These are phyloP conservation scores for Amblyopsis rosae DNA, from an alignment of 2,113 vertebrate genomes.

Conservation along the genomic window DNA sequence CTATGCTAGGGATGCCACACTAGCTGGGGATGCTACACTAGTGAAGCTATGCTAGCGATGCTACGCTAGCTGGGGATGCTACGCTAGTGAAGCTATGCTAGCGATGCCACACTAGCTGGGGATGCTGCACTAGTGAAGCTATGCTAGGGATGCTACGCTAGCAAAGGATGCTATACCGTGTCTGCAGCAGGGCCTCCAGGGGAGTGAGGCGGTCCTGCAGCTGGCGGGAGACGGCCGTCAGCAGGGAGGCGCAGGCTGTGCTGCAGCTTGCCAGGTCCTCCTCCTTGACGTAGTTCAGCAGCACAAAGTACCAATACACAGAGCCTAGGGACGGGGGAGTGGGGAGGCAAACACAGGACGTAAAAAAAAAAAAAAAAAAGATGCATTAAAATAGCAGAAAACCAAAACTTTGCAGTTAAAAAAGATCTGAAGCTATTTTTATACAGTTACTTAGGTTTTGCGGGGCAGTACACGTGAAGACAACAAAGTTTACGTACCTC, in stretches of 20 bases:
- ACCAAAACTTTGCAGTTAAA: not conserved
- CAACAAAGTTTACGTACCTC: conserved; percentile 78
- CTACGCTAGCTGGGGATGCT: too few species aligned
- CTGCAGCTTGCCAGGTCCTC: conserved; percentile 95
- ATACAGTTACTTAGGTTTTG: too few species aligned
- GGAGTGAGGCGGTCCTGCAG: conserved; percentile 95
- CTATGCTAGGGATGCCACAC: not conserved
- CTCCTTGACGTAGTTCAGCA: conserved; percentile 98
- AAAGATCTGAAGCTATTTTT: not conserved
- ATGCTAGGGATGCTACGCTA: not conserved
- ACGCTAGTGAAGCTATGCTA: not conserved
- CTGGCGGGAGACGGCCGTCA: conserved; percentile 92
- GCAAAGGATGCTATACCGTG: conserved; percentile 77
- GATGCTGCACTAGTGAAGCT: not conserved
- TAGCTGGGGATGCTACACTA: not conserved
- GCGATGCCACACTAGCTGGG: not conserved
- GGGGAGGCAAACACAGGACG: not conserved
- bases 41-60: not conserved
- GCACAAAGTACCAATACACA: conserved; percentile 98
- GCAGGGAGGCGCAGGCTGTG: conserved; percentile 89
- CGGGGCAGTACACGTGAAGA: too few species aligned
- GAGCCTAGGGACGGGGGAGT: conserved; percentile 80
- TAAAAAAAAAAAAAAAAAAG: not conserved
- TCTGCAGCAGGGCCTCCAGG: conserved; percentile 94
- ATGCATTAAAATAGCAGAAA: too few species aligned